Evolutionary conservation across 2,113 vertebrate genomes (phyloP).

Genomic region (Elgaria multicarinata): DNA sequence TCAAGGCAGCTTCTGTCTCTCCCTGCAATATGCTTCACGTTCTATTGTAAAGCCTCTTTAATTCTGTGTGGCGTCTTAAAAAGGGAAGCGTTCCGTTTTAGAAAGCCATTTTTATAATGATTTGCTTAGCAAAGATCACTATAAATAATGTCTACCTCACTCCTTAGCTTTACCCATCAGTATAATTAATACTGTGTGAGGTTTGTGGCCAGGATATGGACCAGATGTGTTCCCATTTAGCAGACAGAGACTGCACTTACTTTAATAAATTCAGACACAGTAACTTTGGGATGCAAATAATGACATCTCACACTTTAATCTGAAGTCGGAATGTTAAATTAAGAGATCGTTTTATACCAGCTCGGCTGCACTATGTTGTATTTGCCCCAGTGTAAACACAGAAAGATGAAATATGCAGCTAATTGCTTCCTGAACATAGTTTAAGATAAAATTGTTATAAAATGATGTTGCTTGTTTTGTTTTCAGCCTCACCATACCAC

Average conservation of each 20-base stretch:
- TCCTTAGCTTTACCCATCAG: slow-evolving; percentile 77
- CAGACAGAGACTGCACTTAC: slow-evolving; percentile 73
- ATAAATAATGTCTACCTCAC: slow-evolving; percentile 81
- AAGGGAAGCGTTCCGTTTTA: slow-evolving; percentile 83
- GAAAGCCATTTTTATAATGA: slow-evolving; percentile 84
- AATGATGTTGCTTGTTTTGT: neutral
- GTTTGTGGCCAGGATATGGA: slow-evolving; percentile 67
- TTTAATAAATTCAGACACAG: slow-evolving; percentile 73
- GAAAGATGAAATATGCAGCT: neutral
- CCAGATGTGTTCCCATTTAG: slow-evolving; percentile 81
- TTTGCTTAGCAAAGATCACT: slow-evolving; percentile 84
- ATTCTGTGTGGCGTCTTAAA: slow-evolving; percentile 92
- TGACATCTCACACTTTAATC: slow-evolving; percentile 63
- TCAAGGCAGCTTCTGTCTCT: slow-evolving; percentile 92
- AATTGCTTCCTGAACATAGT: slow-evolving; percentile 46
- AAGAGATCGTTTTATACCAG: slow-evolving; percentile 50
- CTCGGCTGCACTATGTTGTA: slow-evolving; percentile 4
- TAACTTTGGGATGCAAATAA: slow-evolving; percentile 74
- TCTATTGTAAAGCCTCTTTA: slow-evolving; percentile 94
- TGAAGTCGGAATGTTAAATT: slow-evolving; percentile 59
- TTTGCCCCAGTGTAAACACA: neutral
- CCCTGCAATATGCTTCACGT: slow-evolving; percentile 91
- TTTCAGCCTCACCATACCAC: slow-evolving; percentile 9
- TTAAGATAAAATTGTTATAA: slow-evolving; percentile 49
- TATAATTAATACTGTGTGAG: slow-evolving; percentile 78